Evolutionary conservation across 2,113 vertebrate species (phyloP), one percentile per base, ranked within the genome.

Genomic region (Aix galericulata): DNA sequence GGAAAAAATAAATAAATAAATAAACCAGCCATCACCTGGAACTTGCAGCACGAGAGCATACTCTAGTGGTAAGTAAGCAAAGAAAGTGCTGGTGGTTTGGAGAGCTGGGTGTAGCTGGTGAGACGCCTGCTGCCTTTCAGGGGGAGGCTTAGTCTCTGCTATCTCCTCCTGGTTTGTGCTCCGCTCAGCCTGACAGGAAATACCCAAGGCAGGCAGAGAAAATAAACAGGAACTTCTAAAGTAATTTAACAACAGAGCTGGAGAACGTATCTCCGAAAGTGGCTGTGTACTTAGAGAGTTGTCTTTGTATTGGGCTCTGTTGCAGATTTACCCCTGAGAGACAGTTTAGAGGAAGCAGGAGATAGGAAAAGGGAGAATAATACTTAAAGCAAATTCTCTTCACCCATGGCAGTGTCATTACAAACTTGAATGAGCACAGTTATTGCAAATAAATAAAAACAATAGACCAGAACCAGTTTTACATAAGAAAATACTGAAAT

Each of bases 361-460:
- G 96, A 96, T 95, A 97, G 89, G 79, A 76, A 95, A 94, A 88
- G 89, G 94, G 77, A 96, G 96, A 97, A 90, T 98, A 98, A 98
- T 98, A 97, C 97, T 96, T 97, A 98, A 97, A 98, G 97, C 97
- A 98, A 98, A 98, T 95, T 97, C 97, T 97, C 91, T 80, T 98
- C 98, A 98, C 97, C 98, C 98, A 96, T 98, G 97, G 97, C 98
- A 96, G 97, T 97, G 97, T 97, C 98, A 98, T 98, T 98, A 98
- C 97, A 98, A 98, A 98, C 97, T 97, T 95, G 96, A 98, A 97
- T 97, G 98, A 98, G 92, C 98, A 97, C 97, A 95, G 96, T 98
- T 98, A 98, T 98, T 98, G 97, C 96, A 97, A 98, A 98, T 98
- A 98, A 98, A 98, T 98, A 98, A 98, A 98, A 98, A 98, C 98